A percentile compares a stretch with the other conserved stretches of the same genome.
Conservation (phyloP, 1,140 invertebrate species). For the Drosophila nigromelanica region DNA sequence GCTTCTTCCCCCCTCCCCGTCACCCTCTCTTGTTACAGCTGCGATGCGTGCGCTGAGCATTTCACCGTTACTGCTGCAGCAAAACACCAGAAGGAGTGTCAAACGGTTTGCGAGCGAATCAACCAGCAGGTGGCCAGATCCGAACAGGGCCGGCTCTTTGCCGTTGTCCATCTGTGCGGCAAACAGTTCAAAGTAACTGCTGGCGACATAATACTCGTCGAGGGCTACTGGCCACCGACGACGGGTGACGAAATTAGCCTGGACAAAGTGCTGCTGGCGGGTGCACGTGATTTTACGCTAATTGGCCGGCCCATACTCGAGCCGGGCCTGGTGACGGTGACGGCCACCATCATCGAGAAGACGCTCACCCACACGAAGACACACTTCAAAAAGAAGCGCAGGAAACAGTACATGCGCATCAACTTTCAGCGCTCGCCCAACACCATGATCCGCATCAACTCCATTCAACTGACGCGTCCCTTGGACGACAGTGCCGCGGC, state of each 20-base stretch:
- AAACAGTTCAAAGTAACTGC: constrained; percentile 95
- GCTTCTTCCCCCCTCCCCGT: background rate
- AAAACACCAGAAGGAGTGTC: constrained; percentile 67
- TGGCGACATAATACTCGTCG: constrained; percentile 93
- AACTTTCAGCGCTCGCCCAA: constrained; percentile 89
- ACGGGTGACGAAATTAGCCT: constrained; percentile 92
- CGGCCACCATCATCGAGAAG: constrained; percentile 95
- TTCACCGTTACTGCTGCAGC: constrained; percentile 55
- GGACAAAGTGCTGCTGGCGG: constrained; percentile 94
- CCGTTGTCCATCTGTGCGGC: constrained; percentile 91
- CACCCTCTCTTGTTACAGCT: constrained; percentile 22
- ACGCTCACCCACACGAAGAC: constrained; percentile 93
- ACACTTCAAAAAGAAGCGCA: constrained; percentile 89
- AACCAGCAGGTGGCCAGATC: constrained; percentile 86
- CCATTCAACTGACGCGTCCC: constrained; percentile 85
- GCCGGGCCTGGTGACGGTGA: constrained; percentile 89
- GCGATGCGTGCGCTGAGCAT: constrained; percentile 69
- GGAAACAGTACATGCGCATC: constrained; percentile 91
- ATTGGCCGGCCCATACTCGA: constrained; percentile 93
- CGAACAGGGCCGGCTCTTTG: constrained; percentile 91
- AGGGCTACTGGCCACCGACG: constrained; percentile 93
- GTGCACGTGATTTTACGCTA: constrained; percentile 93
- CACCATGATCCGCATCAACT: constrained; percentile 91
- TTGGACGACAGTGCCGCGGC: constrained; percentile 39
- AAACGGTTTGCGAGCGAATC: constrained; percentile 85